A percentile compares a stretch with the other conserved stretches of the same genome.
phyloP scores from a whole-genome alignment of 2,888 invertebrate genomes.

The Eupeodes luniger region DNA sequence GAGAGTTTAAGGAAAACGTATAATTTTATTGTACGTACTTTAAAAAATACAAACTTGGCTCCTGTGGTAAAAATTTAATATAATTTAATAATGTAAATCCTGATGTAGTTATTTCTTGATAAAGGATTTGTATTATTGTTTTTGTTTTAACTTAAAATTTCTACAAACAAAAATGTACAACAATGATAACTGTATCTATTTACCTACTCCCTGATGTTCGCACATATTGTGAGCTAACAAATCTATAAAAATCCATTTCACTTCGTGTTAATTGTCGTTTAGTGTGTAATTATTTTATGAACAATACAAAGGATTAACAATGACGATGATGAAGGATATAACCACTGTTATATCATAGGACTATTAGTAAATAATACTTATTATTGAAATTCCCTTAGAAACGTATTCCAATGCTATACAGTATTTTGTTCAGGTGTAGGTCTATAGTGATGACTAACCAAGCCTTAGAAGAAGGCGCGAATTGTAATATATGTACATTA shows the following conservation, averaged over 20 bases:
- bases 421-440: constrained; percentile 8
- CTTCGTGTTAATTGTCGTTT: constrained; percentile 65
- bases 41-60: no score
- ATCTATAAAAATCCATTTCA: constrained; percentile 24
- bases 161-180: neutral
- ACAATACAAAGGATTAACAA: constrained; percentile 66
- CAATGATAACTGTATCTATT: neutral
- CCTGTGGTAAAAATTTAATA: no score
- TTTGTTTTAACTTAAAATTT: neutral
- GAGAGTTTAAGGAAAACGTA: neutral
- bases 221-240: constrained; percentile 12
- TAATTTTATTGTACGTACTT: no score
- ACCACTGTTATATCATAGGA: constrained; percentile 39
- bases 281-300: constrained; percentile 71
- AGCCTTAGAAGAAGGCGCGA: neutral
- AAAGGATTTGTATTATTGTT: no score
- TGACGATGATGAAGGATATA: constrained; percentile 64
- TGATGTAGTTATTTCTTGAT: no score
- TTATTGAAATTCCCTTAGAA: constrained; percentile 63
- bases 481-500: neutral
- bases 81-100: no score
- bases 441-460: neutral
- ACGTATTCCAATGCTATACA: constrained; percentile 12
- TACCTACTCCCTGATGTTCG: constrained; percentile 21
- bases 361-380: constrained; percentile 2